Evolutionary conservation across 1,140 invertebrate genomes (phyloP).

Genomic region (Sminthurides bifidus): DNA sequence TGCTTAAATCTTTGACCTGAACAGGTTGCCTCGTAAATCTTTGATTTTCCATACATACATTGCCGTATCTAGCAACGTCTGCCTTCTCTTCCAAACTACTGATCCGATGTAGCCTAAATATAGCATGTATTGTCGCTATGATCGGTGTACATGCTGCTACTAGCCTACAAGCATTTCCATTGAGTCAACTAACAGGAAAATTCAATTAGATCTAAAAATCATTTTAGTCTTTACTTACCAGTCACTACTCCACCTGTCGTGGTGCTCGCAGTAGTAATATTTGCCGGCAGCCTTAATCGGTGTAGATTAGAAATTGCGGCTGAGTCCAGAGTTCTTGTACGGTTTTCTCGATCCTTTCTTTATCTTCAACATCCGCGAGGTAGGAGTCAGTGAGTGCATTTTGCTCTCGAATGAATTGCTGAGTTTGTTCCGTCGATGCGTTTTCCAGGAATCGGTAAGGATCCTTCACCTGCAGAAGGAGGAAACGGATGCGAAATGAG

Average conservation of each 20-base stretch:
- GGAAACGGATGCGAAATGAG: too few relatives aligned
- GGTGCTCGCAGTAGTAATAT: slow-evolving; percentile 89
- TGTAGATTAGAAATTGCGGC: background rate
- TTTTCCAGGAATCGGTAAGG: slow-evolving; percentile 95
- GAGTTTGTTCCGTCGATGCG: slow-evolving; percentile 81
- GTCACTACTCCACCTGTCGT: slow-evolving; percentile 79
- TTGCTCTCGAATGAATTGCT: slow-evolving; percentile 79
- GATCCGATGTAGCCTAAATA: too few relatives aligned
- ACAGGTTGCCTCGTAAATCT: too few relatives aligned
- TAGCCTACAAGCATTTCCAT: too few relatives aligned
- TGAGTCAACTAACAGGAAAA: too few relatives aligned
- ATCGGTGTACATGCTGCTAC: too few relatives aligned
- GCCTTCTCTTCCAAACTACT: too few relatives aligned
- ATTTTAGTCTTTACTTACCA: background rate
- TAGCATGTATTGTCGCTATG: too few relatives aligned
- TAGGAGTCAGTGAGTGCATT: slow-evolving; percentile 82
- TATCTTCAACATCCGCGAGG: slow-evolving; percentile 58
- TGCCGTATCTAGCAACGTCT: too few relatives aligned
- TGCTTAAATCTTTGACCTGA: too few relatives aligned
- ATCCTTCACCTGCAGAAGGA: slow-evolving; percentile 58
- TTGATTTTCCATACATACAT: too few relatives aligned
- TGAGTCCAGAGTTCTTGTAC: slow-evolving; percentile 57
- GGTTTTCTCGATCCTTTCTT: slow-evolving; percentile 56
- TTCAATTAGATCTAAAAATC: background rate
- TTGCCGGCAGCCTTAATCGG: slow-evolving; percentile 65